Evolutionary conservation across 2,888 invertebrate genomes (phyloP).

Genomic region (Colostygia pectinataria): DNA sequence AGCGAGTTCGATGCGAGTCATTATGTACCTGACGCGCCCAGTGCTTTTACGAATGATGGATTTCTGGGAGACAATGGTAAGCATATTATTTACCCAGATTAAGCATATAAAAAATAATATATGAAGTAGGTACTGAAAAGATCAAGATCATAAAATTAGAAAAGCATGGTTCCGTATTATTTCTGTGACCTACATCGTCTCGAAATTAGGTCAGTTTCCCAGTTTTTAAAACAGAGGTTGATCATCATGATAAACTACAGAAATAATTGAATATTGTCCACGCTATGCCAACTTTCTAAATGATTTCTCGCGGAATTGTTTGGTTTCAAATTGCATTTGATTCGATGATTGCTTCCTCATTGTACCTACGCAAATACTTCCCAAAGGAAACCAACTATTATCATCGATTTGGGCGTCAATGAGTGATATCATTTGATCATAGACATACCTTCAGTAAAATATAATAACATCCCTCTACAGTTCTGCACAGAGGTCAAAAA

Average conservation of each 20-base stretch:
- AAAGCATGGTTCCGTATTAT: no score
- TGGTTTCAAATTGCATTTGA: not conserved
- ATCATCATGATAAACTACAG: no score
- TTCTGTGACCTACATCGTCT: no score
- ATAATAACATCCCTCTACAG: no score
- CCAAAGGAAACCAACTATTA: not conserved
- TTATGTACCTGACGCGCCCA: constrained; percentile 71
- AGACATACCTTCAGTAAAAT: no score
- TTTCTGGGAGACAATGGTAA: constrained; percentile 73
- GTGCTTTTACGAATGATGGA: constrained; percentile 74
- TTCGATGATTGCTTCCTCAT: not conserved
- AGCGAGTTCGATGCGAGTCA: constrained; percentile 81
- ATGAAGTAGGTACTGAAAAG: no score
- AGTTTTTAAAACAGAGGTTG: no score
- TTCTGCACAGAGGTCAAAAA: no score
- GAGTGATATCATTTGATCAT: not conserved
- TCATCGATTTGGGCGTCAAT: not conserved
- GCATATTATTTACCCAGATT: not conserved
- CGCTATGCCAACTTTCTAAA: not conserved
- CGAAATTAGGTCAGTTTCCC: no score
- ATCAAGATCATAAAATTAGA: no score
- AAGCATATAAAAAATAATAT: no score
- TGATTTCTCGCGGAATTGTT: not conserved
- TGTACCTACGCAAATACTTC: not conserved
- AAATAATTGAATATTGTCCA: not conserved